Base-by-base conservation (phyloP, 1,140 invertebrate species). In the Hesperophylax magnus region DNA sequence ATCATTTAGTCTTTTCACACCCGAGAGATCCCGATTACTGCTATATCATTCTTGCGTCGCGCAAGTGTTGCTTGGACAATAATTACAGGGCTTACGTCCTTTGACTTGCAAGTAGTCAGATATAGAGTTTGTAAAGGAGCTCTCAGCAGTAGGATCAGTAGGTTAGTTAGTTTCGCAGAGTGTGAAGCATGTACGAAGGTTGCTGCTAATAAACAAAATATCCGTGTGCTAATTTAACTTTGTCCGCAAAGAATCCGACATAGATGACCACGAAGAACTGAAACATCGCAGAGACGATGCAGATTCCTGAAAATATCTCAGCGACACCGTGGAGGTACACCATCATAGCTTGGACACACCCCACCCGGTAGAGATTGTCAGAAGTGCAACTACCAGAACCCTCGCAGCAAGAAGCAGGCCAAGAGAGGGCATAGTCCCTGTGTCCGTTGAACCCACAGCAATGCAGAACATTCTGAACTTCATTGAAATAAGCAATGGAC, bases 231-330 rank as follows among this genome's bases (percentile, higher is more conserved):
- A 76, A 27, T 76, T 76, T 76, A 15, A 76, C 72, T 76, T 76
- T 76, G 5, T 76, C 72, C 1, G 72, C 72, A 31, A 76, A 76
- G 27, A 76, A 76, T 60, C 72, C 72, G 18, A 76, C 31, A 34
- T 60, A 76, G 20, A 76, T 34, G 15, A 60, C 72, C n/a, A 60
- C 72, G 24, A 76, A 76, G 27, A 76, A 76, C 17, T 76, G 53
- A 24, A 76, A 20, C 24, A 76, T 58, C 1, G 54, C 53, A 3
- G 53, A 39, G 7, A 76, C 72, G 1, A 76, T 27, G 72, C 72
- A 76, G 27, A 76, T 34, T 2, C 72, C 72, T 3, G 72, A 76
- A n/a, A 76, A 58, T 8, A 76, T 60, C 27, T 76, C 72, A 8
- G 72, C 39, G 18, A 76, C 18, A 11, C 27, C 31, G n/a, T 76